These are phyloP conservation scores for Hylaeus volcanicus DNA, from an alignment of 1,140 invertebrate species.

Conservation along the genomic window DNA sequence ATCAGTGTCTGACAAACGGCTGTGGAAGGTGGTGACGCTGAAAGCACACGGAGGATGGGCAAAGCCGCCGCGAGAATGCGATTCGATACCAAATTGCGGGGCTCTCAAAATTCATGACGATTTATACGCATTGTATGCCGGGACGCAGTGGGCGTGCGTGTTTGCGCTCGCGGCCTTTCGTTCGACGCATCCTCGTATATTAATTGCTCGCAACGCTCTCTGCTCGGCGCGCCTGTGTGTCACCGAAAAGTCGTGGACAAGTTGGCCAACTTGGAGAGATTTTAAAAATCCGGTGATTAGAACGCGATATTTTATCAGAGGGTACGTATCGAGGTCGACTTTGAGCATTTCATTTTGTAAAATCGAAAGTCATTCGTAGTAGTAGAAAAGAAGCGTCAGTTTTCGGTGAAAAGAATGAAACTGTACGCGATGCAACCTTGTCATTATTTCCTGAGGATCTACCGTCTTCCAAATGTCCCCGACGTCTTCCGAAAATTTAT, in stretches of 20 bases:
- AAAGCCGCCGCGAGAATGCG: conserved; percentile 60
- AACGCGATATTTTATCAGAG: no score
- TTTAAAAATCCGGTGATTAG: no score
- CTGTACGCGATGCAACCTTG: no score
- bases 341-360: no score
- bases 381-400: no score
- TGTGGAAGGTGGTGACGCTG: conserved; percentile 33
- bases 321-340: no score
- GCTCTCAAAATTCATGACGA: conserved; percentile 74
- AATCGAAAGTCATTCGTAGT: no score
- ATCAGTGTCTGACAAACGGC: conserved; percentile 14
- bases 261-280: no score
- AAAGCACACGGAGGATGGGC: conserved; percentile 36
- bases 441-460: no score
- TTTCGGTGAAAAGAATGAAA: no score
- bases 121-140: conserved; percentile 71
- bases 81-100: conserved; percentile 71
- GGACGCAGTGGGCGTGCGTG: conserved; percentile 63
- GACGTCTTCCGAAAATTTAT: no score
- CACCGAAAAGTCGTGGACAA: not conserved
- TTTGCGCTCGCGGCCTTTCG: conserved; percentile 33
- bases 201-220: conserved; percentile 44
- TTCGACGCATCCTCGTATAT: conserved; percentile 53
- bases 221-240: conserved; percentile 9
- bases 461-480: no score